Evolutionary conservation across 1,140 invertebrate genomes (phyloP), one percentile per base, ranked within the genome.

Genomic region (Argopecten irradians): DNA sequence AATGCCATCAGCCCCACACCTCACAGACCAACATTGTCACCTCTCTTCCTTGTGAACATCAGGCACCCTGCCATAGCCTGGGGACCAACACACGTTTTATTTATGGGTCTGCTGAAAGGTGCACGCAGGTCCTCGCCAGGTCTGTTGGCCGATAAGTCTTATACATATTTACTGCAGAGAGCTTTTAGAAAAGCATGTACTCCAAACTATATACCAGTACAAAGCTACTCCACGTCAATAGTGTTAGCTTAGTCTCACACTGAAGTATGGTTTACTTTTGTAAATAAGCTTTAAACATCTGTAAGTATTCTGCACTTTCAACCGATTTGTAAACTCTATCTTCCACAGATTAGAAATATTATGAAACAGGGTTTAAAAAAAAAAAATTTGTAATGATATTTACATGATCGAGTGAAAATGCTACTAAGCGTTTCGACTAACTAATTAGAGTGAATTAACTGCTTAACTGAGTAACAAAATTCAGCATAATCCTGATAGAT

Each of bases 41-140:
- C n/a, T 71, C n/a, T 8, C 55, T 71, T 71, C 55, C 55, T 71
- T 71, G 55, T 71, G 55, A 28, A 71, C n/a, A 71, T 71, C 55
- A 71, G 55, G 55, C 55, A 71, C 22, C 22, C n/a, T 22, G 8
- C 55, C 55, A n/a, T 3, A 1, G 55, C 55, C 55, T 71, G 55
- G 28, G 55, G 55, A 28, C 28, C 14, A 71, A 22, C 5, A 14
- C 43, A 46, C 13, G n/a, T n/a, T n/a, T 16, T 71, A 28, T 71
- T 71, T 71, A 71, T 71, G 22, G n/a, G 55, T 71, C 55, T 71
- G 55, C 55, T 28, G 22, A 28, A 28, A 71, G n/a, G 55, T 71
- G 55, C 55, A 71, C 5, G 36, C 5, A 16, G 55, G 22, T 71
- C n/a, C 22, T 2, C 22, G 8, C 28, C 55, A 71, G 8, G 55